phyloP scores from a whole-genome alignment of 64 coral and sea anemone species.

The Porites australiensis region DNA sequence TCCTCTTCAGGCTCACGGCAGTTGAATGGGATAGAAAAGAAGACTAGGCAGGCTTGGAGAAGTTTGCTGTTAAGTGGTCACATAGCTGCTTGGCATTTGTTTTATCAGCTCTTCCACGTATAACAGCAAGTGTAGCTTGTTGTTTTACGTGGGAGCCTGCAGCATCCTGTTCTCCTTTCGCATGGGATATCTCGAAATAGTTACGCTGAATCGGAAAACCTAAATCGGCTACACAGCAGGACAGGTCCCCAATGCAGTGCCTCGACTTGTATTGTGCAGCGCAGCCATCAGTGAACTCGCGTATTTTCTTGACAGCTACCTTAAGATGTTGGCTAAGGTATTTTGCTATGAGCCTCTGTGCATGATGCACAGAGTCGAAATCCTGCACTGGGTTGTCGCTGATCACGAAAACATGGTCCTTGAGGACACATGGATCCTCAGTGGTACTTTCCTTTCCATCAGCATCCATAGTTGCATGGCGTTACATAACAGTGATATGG shows the following conservation, averaged over 20 bases:
- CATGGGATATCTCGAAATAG: conserved; percentile 57
- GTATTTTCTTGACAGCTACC: not conserved
- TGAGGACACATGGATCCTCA: conserved; percentile 46
- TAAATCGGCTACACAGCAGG: conserved; percentile 57
- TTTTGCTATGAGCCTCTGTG: not conserved
- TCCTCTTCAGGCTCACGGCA: conserved; percentile 55
- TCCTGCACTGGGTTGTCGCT: conserved; percentile 62
- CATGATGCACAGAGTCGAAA: conserved; percentile 51
- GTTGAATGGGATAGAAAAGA: conserved; percentile 42
- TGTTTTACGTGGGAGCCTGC: conserved; percentile 60
- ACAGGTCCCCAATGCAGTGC: conserved; percentile 65
- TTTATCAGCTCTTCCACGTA: conserved; percentile 25
- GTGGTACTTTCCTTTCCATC: conserved; percentile 54
- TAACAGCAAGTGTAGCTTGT: conserved; percentile 51
- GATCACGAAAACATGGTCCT: conserved; percentile 61
- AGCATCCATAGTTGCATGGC: conserved; percentile 33
- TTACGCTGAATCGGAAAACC: conserved; percentile 49
- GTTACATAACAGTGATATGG: conserved; percentile 59
- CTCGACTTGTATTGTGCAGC: conserved; percentile 57
- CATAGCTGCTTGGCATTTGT: conserved; percentile 61
- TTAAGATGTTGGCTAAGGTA: not conserved
- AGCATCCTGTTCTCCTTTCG: conserved; percentile 30
- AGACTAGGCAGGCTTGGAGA: conserved; percentile 44
- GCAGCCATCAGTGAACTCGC: conserved; percentile 52
- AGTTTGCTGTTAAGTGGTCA: conserved; percentile 33